Base-by-base conservation (phyloP, 2,113 vertebrate species). In the Eonycteris spelaea region DNA sequence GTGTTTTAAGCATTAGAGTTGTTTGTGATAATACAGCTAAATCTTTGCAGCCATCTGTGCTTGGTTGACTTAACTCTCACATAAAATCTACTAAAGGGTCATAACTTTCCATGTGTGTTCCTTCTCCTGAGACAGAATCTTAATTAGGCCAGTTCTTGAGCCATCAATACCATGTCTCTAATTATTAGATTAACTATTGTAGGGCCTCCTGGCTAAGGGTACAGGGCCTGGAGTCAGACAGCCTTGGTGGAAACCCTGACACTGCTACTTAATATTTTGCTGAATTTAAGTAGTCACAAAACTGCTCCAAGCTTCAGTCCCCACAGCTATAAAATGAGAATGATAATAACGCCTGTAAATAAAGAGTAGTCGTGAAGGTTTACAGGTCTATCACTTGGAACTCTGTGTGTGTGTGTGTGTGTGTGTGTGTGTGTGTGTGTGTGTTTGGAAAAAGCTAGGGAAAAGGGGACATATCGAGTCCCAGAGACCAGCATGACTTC, bases 91-190 rank as follows among this genome's bases (percentile, higher is more conserved):
- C 48, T 48, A 73, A 35, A 10, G 16, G 6, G 30, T 61, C n/a
- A 21, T 90, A 40, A 30, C 89, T 96, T 53, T 51, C 55, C 78
- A 6, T 16, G 14, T 67, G 16, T 12, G 19, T 70, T 57, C 51
- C 53, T 96, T 43, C 78, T 96, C 63, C 73, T 45, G 45, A 91
- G 78, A 71, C 53, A 95, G 86, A 80, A 67, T 61, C 30, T 5
- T 67, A 65, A 86, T 82, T 89, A 78, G 55, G 75, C 21, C 45
- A 73, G 48, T 40, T 77, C 74, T 45, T 24, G 6, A 24, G 28
- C 33, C 43, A 40, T 55, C 40, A 14, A 2, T 22, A 57, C 18
- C 11, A 13, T 63, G 43, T 30, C 55, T 19, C 26, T 71, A 33
- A 61, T 38, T 24, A 68, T 51, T 14, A 38, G 33, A 18, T 75